Evolutionary conservation across 2,797 vertebrate species (phyloP), one percentile per base, ranked within the genome.

Genomic region (Dromococcyx pavoninus): DNA sequence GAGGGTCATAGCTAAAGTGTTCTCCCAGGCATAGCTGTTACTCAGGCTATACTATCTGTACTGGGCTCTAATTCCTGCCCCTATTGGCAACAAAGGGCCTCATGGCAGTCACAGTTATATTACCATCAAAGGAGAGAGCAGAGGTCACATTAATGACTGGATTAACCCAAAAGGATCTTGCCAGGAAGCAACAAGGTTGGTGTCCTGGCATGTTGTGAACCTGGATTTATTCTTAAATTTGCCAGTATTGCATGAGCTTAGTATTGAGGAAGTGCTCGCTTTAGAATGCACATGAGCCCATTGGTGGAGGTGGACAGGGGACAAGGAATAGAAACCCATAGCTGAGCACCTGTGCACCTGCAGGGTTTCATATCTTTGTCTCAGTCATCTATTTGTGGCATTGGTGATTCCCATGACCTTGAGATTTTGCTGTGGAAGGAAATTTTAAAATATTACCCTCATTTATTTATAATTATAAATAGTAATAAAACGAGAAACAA

Each of bases 381-480:
- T 88, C 46, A 24, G 1, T 73, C 78, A 13, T 77, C 58, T 90
- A 2, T 89, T 70, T 83, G 85, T 88, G 76, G 30, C 3, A 0
- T 7, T 61, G 30, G 60, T 73, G 80, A 88, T 96, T 95, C 88
- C 80, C 88, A 56, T 88, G 79, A 94, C 76, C 88, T 51, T 70
- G 70, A 62, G 62, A 61, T 73, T 91, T 92, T 57, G 32, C 80
- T 56, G 66, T 62, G 70, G 48, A 81, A 91, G 79, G 81, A 74
- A 92, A 91, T 37, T 88, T 94, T 94, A 91, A 27, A 62, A 88
- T 75, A 65, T 35, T 88, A 53, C 33, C 4, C 1, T 88, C 2
- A n/a, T 77, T 86, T 88, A 88, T 92, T 88, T 95, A n/a, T 89
- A 87, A 92, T 92, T 79, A 58, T 70, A 90, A 86, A 83, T 69